Evolutionary conservation across 1,140 invertebrate genomes (phyloP).

Genomic region (Drosophila bocki): DNA sequence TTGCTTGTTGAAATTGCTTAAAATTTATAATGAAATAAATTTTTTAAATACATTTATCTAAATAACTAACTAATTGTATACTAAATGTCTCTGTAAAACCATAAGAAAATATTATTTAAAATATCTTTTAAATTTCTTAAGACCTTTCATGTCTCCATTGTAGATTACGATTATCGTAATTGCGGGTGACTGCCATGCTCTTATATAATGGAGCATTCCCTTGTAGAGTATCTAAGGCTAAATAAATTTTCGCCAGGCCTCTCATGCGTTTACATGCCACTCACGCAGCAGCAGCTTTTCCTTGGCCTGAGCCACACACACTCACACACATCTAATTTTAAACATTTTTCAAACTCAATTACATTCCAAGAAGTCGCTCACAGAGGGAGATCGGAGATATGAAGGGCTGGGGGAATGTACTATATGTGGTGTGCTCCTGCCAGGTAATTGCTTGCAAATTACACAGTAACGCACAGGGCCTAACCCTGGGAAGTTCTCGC

Average conservation of each 20-base stretch:
- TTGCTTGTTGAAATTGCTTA: neutral
- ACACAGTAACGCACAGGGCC: constrained; percentile 37
- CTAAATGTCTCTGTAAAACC: no score
- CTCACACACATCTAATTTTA: constrained; percentile 63
- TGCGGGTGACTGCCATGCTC: neutral
- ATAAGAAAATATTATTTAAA: neutral
- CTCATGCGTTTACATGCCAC: constrained; percentile 50
- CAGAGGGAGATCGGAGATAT: constrained; percentile 8
- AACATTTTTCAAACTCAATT: constrained; percentile 76
- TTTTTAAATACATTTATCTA: neutral
- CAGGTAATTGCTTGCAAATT: constrained; percentile 79
- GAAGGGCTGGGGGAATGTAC: neutral
- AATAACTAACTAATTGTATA: neutral
- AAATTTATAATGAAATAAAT: neutral
- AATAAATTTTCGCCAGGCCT: constrained; percentile 2
- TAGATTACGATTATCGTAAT: constrained; percentile 3
- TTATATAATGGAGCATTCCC: neutral
- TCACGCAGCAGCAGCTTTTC: constrained; percentile 36
- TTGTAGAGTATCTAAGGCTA: neutral
- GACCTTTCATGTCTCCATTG: neutral
- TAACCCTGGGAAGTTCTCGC: constrained; percentile 6
- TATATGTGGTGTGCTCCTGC: constrained; percentile 12
- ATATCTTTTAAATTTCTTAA: neutral
- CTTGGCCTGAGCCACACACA: constrained; percentile 6
- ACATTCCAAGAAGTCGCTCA: constrained; percentile 36